Evolutionary conservation across 1,140 invertebrate genomes (phyloP).

Genomic region (Macrotrachela quadricornifera): DNA sequence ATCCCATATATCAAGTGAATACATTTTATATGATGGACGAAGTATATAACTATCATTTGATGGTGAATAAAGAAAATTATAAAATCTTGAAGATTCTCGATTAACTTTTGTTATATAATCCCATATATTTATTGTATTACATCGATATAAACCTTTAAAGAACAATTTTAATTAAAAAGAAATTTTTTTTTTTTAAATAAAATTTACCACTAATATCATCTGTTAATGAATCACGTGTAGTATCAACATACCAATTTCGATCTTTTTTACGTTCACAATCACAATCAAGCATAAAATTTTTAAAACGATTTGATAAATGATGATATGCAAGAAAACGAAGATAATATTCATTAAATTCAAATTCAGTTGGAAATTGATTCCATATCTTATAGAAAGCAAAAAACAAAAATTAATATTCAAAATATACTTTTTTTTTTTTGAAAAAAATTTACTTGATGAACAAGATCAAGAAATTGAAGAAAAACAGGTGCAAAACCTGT

Average conservation of each 20-base stretch:
- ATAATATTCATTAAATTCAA: slow-evolving; percentile 94
- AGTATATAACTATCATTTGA: neutral
- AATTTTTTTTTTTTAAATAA: too few species aligned
- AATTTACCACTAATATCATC: neutral
- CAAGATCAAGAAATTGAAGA: slow-evolving; percentile 82
- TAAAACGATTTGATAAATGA: slow-evolving; percentile 76
- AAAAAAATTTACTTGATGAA: slow-evolving; percentile 47
- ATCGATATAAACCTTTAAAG: neutral
- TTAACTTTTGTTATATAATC: slow-evolving; percentile 3
- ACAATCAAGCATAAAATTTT: slow-evolving; percentile 79
- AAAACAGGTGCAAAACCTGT: slow-evolving; percentile 62
- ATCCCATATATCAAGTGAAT: slow-evolving; percentile 4
- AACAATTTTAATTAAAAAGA: neutral
- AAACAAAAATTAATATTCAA: too few species aligned
- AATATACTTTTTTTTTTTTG: too few species aligned
- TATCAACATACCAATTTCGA: slow-evolving; percentile 28
- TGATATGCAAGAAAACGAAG: slow-evolving; percentile 80
- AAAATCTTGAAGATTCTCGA: slow-evolving; percentile 4
- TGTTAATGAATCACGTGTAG: neutral
- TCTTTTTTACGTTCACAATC: slow-evolving; percentile 72
- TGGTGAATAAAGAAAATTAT: slow-evolving; percentile 4
- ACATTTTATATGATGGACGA: neutral
- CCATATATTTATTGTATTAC: slow-evolving; percentile 4
- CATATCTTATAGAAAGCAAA: too few species aligned
- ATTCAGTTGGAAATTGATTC: slow-evolving; percentile 79